These are phyloP conservation scores for Cerastoderma edule DNA, from an alignment of 2,888 invertebrate genomes.

Conservation along the genomic window DNA sequence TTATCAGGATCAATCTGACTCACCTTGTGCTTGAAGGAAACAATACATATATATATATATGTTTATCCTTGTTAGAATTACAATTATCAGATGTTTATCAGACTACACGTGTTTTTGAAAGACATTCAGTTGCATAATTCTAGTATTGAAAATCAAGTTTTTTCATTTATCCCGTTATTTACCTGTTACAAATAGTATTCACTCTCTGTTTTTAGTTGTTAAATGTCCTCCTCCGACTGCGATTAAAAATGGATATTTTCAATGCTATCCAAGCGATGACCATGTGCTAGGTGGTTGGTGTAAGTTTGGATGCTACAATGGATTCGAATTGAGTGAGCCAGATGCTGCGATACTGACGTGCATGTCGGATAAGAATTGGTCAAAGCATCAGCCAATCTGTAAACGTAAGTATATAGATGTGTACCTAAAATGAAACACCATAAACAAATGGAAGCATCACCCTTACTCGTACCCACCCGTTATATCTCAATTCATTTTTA, in stretches of 20 bases:
- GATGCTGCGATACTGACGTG: neutral
- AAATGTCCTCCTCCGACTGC: constrained; percentile 21
- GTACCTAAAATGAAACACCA: too few species aligned
- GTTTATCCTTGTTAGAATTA: neutral
- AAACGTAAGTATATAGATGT: constrained; percentile 7
- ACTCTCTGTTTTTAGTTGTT: constrained; percentile 26
- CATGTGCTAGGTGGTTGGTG: constrained; percentile 28
- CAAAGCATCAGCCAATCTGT: neutral
- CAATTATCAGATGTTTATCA: neutral
- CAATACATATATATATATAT: too few species aligned
- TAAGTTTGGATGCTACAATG: constrained; percentile 48
- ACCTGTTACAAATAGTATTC: too few species aligned
- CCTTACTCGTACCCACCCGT: too few species aligned
- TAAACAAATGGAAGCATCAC: too few species aligned
- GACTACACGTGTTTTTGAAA: neutral
- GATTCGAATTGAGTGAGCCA: constrained; percentile 40
- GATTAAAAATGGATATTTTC: constrained; percentile 37
- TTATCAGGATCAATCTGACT: too few species aligned
- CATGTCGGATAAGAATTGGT: neutral
- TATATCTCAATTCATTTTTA: too few species aligned
- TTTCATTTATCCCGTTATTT: too few species aligned
- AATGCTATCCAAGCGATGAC: constrained; percentile 36
- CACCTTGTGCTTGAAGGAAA: too few species aligned
- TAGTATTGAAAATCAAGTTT: too few species aligned
- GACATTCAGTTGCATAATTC: too few species aligned